Conservation (phyloP, 1,140 invertebrate species). For the Propsilocerus akamusi region DNA sequence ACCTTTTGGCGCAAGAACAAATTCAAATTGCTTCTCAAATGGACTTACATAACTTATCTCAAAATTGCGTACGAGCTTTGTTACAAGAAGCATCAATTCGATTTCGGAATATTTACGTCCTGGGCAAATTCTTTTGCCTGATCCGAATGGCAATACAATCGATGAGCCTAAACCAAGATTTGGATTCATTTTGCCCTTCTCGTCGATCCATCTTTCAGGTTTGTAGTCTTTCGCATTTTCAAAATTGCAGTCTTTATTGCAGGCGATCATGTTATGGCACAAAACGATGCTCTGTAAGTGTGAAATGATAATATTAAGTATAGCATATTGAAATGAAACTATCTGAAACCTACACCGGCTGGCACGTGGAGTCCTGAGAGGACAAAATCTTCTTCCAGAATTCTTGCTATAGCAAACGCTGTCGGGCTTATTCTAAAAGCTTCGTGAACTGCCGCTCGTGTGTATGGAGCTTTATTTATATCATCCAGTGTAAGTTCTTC, state of each 20-base stretch:
- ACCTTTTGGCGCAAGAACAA: slow-evolving; percentile 50
- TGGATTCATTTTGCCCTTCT: slow-evolving; percentile 20
- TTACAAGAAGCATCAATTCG: slow-evolving; percentile 50
- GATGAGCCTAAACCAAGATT: slow-evolving; percentile 28
- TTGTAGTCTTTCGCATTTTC: slow-evolving; percentile 48
- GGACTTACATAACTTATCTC: slow-evolving; percentile 3
- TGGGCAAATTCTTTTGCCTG: slow-evolving; percentile 62
- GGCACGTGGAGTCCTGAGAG: slow-evolving; percentile 57
- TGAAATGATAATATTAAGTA: slow-evolving; percentile 1
- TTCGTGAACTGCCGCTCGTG: slow-evolving; percentile 75
- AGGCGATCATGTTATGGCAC: slow-evolving; percentile 68
- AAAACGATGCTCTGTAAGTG: slow-evolving; percentile 55
- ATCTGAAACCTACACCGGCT: slow-evolving; percentile 41
- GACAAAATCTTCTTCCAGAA: slow-evolving; percentile 55
- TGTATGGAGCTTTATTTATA: slow-evolving; percentile 46
- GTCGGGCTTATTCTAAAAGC: slow-evolving; percentile 68
- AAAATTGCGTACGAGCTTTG: slow-evolving; percentile 34
- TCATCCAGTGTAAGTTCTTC: slow-evolving; percentile 36
- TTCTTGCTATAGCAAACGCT: slow-evolving; percentile 60
- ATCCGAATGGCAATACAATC: slow-evolving; percentile 72
- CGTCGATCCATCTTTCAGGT: slow-evolving; percentile 64
- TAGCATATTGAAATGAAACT: slow-evolving; percentile 2
- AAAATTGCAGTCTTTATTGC: slow-evolving; percentile 59
- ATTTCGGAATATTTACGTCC: slow-evolving; percentile 67
- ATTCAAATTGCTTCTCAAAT: slow-evolving; percentile 50